These are phyloP conservation scores for Hirtodrosophila confusa DNA, from an alignment of 2,888 invertebrate species.

Conservation along the genomic window DNA sequence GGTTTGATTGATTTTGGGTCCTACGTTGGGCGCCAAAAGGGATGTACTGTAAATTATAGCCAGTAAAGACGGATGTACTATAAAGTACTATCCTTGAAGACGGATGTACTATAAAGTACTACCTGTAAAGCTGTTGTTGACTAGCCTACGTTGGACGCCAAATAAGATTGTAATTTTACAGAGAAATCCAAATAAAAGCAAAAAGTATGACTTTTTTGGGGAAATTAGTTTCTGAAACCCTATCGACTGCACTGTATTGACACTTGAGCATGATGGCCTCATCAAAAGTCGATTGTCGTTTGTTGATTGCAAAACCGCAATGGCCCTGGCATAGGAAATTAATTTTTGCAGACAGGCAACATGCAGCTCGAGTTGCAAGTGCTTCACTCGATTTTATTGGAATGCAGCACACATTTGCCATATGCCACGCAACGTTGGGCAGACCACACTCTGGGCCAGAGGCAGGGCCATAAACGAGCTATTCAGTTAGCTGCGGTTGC, in stretches of 20 bases:
- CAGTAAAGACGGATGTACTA: too few relatives aligned
- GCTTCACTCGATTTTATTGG: slow-evolving; percentile 61
- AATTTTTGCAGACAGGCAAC: slow-evolving; percentile 24
- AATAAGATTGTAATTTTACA: too few relatives aligned
- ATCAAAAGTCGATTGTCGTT: slow-evolving; percentile 28
- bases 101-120: too few relatives aligned
- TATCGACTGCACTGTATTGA: slow-evolving; percentile 3
- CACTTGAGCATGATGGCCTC: slow-evolving; percentile 19
- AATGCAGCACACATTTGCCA: slow-evolving; percentile 67
- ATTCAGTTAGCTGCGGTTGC: slow-evolving; percentile 26
- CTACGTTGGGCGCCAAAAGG: too few relatives aligned
- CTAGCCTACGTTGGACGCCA: too few relatives aligned
- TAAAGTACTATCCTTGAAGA: too few relatives aligned
- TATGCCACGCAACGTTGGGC: slow-evolving; percentile 65
- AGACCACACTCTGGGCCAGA: slow-evolving; percentile 8
- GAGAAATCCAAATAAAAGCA: neutral
- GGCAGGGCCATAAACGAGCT: slow-evolving; percentile 38
- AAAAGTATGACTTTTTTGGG: too few relatives aligned
- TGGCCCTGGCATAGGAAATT: slow-evolving; percentile 35
- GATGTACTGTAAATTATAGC: too few relatives aligned
- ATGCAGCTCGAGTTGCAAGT: slow-evolving; percentile 31
- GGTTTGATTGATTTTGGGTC: neutral
- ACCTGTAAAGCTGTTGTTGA: too few relatives aligned
- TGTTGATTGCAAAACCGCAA: slow-evolving; percentile 26
- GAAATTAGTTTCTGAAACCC: neutral